A percentile compares a stretch with the other conserved stretches of the same genome.
Evolutionary conservation across 2,797 vertebrate species (phyloP).

Genomic region (Falco rusticolus): DNA sequence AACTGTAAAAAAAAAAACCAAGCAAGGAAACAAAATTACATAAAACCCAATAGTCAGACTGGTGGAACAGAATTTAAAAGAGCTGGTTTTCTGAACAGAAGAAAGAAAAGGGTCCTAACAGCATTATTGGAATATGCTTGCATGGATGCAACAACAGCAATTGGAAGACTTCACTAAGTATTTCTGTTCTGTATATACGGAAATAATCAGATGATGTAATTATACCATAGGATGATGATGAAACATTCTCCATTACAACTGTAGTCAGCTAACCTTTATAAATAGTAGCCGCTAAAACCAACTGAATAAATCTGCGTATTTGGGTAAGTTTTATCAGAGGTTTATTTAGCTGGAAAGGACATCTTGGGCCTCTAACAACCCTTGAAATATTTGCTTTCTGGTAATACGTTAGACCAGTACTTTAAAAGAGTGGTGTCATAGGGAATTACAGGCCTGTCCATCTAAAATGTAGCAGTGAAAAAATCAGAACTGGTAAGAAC

Average conservation of each 20-base stretch:
- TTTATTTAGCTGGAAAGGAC: not conserved
- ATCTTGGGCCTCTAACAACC: not conserved
- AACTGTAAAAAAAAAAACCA: not conserved
- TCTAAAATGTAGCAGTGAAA: not conserved
- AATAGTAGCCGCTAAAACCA: not conserved
- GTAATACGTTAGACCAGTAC: not conserved
- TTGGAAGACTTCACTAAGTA: not conserved
- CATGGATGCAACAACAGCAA: not conserved
- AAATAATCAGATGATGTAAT: not conserved
- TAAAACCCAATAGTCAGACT: not conserved
- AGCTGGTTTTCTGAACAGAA: not conserved
- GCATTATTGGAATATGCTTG: not conserved
- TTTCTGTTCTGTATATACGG: not conserved
- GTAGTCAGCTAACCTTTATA: not conserved
- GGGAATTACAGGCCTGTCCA: not conserved
- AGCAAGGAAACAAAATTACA: not conserved
- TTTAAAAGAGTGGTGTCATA: not conserved
- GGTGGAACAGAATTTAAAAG: not conserved
- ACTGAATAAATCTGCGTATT: not conserved
- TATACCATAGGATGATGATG: not conserved
- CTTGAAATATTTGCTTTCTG: not conserved
- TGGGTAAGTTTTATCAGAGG: not conserved
- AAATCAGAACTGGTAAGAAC: not conserved
- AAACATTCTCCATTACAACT: not conserved
- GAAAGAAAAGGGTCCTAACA: not conserved